Evolutionary conservation across 1,140 invertebrate species (phyloP).

Genomic region (Aricia agestis): DNA sequence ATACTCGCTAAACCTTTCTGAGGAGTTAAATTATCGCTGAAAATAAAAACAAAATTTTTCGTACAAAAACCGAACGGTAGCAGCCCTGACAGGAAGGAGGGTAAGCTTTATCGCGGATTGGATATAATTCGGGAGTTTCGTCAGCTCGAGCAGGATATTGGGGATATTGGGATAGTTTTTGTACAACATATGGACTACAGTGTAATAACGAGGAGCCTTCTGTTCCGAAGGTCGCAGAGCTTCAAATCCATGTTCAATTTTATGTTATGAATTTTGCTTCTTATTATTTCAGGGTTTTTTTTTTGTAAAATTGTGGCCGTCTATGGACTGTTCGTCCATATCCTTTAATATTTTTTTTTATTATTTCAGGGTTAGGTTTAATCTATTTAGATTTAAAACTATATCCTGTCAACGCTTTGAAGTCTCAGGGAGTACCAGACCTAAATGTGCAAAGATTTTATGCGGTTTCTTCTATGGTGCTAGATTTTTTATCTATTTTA

Average conservation of each 20-base stretch:
- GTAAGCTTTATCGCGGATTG: slow-evolving; percentile 66
- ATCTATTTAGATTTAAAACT: too few species aligned
- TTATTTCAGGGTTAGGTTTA: too few species aligned
- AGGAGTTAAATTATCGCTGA: too few species aligned
- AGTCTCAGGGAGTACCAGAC: too few species aligned
- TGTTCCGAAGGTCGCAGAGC: slow-evolving; percentile 4
- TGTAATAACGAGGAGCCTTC: slow-evolving; percentile 24
- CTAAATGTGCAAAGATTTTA: too few species aligned
- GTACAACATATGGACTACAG: slow-evolving; percentile 53
- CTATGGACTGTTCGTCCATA: too few species aligned
- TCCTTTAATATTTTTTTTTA: too few species aligned
- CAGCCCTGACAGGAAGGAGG: slow-evolving; percentile 45
- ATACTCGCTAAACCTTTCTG: too few species aligned
- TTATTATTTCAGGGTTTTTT: neutral
- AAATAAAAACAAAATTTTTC: neutral
- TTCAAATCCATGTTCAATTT: slow-evolving; percentile 14
- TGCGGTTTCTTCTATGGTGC: too few species aligned
- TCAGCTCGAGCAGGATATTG: slow-evolving; percentile 66
- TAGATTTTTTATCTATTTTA: too few species aligned
- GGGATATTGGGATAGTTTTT: slow-evolving; percentile 58
- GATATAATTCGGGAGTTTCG: slow-evolving; percentile 51
- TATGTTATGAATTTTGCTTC: neutral
- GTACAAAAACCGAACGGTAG: neutral
- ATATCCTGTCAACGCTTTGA: too few species aligned
- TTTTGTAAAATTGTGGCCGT: too few species aligned